Conservation (phyloP, 2,113 vertebrate species). For the Gnathonemus echidnorhynchus region DNA sequence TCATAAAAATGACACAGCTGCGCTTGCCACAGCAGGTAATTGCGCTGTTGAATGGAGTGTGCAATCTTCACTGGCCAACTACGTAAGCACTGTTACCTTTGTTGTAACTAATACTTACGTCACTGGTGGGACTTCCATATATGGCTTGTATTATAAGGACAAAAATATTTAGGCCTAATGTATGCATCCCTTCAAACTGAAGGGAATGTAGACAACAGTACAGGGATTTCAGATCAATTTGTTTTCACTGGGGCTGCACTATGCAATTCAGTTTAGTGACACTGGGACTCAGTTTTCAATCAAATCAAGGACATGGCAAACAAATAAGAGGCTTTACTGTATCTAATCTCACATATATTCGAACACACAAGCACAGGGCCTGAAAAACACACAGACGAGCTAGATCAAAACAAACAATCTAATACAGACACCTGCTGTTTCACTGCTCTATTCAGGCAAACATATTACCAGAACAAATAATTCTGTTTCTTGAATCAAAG, state of each 20-base stretch:
- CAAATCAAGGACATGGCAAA: conserved; percentile 61
- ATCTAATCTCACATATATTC: conserved; percentile 57
- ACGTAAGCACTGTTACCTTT: background rate
- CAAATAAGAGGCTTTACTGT: conserved; percentile 65
- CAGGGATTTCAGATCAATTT: background rate
- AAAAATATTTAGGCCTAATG: background rate
- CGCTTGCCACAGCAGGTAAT: background rate
- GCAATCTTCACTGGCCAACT: background rate
- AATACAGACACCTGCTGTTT: conserved; percentile 3
- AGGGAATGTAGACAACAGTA: background rate
- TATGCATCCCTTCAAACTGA: background rate
- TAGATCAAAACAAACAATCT: conserved; percentile 18
- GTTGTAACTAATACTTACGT: background rate
- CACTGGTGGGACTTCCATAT: background rate
- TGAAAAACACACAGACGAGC: conserved; percentile 25
- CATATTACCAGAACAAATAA: background rate
- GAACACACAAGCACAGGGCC: conserved; percentile 20
- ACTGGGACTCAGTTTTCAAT: conserved; percentile 58
- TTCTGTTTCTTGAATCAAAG: background rate
- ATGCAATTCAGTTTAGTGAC: conserved; percentile 20
- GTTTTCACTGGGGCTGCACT: conserved; percentile 13
- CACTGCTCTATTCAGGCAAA: background rate
- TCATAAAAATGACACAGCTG: background rate
- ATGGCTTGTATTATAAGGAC: background rate
- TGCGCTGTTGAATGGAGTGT: background rate